Evolutionary conservation across 2,888 invertebrate species (phyloP).

Genomic region (Anticlea derivata): DNA sequence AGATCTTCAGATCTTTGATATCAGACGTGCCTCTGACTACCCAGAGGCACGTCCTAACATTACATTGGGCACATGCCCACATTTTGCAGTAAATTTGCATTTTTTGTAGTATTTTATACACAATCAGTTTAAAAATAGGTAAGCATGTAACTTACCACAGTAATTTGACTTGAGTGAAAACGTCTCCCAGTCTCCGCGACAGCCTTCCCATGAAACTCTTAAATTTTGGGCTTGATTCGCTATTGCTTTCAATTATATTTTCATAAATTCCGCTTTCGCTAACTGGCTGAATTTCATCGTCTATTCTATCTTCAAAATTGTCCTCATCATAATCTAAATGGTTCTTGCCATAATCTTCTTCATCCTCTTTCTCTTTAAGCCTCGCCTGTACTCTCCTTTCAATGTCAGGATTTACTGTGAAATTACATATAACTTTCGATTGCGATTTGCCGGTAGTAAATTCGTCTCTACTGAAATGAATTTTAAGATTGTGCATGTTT

Average conservation of each 20-base stretch:
- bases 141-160: conserved; percentile 20
- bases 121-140: too few relatives aligned
- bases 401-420: conserved; percentile 27
- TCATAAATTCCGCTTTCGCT: not conserved
- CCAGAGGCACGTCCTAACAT: too few relatives aligned
- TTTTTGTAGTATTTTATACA: too few relatives aligned
- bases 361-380: conserved; percentile 32
- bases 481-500: not conserved
- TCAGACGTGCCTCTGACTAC: too few relatives aligned
- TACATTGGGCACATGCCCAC: too few relatives aligned
- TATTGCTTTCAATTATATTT: not conserved
- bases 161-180: not conserved
- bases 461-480: conserved; percentile 15
- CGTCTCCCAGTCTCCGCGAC: not conserved
- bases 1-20: too few relatives aligned
- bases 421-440: conserved; percentile 18
- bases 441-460: not conserved
- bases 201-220: not conserved
- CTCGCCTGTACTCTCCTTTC: conserved; percentile 24
- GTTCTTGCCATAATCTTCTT: too few relatives aligned
- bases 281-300: not conserved
- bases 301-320: not conserved
- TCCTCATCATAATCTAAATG: conserved; percentile 23
- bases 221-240: not conserved
- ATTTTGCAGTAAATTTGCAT: too few relatives aligned